Evolutionary conservation across 2,888 invertebrate species (phyloP), one percentile per base, ranked within the genome.

Genomic region (Spodoptera picta): DNA sequence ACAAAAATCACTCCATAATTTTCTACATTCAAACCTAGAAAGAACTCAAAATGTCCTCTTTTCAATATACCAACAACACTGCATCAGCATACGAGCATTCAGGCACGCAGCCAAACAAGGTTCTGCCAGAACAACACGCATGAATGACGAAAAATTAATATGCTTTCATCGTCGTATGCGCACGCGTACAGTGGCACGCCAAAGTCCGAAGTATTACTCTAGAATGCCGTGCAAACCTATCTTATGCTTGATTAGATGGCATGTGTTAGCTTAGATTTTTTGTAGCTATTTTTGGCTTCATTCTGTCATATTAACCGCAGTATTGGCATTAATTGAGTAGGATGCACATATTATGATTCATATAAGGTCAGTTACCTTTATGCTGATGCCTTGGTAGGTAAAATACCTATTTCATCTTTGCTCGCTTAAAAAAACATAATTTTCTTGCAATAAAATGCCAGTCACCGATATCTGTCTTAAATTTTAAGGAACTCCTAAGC

Each of bases 61-160:
- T 0, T 6, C 0, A 0, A n/a, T 0, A 54, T 1, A 7, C 6
- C 47, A 41, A 43, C 45, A 44, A 60, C 74, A 57, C 50, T n/a
- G n/a, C n/a, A 4, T 45, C 19, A 46, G 10, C 43, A 53, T 27
- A 27, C 44, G 56, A 44, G 64, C 41, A 65, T 65, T 62, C 61
- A 61, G 76, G 73, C 78, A 71, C 64, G 57, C 60, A 59, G 63
- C 78, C 79, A 78, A 66, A 58, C 57, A 58, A 52, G 55, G 23
- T 50, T 45, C 46, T 63, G 80, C 77, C 79, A 81, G 65, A 59
- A 62, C 55, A 45, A 57, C 61, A 75, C 69, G 69, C 75, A 60
- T 74, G 65, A 61, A 71, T 77, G 64, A 72, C 73, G 67, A 72
- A 70, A 65, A 75, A 78, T 75, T 54, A 58, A 75, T 66, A 65